Base-by-base conservation (phyloP, 2,797 vertebrate genomes). In the Lates japonicus region DNA sequence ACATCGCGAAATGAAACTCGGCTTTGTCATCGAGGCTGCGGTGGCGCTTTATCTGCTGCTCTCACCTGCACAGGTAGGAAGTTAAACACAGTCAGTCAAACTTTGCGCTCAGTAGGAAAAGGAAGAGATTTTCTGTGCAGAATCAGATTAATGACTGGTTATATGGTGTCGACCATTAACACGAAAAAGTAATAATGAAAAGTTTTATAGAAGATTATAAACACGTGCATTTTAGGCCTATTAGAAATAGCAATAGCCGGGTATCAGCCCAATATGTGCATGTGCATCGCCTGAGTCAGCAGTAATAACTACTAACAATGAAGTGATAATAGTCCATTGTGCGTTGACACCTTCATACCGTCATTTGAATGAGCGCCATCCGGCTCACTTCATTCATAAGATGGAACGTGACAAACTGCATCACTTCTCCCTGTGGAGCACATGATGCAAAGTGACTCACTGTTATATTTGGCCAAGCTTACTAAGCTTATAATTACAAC, bases 31-130 rank as follows among this genome's bases (percentile, higher is more conserved):
- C 88, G 94, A 92, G 89, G 86, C 96, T 44, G 90, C 94, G 75
- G 88, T 93, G 80, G 95, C 93, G 85, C 90, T 97, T 75, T 94
- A 91, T 54, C 88, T 97, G 93, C 95, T 94, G 70, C 76, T 94
- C 82, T 92, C 93, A 93, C 94, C 94, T 94, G 93, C 93, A 72
- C 96, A 97, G 97, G 97, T 97, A 96, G 82, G 93, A 39, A 6
- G 31, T 65, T 33, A 22, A 63, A 19, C 74, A 12, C 77, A 9
- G 8, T 41, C 20, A 29, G 3, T 10, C 29, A 67, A 37, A 48
- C 60, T 61, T 63, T 20, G 35, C 41, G 19, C 17, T n/a, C 39
- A 48, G n/a, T 0, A 11, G 2, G 7, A 7, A 6, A 62, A 1
- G 11, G 14, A 17, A 16, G 14, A 12, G 4, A 1, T 35, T 8